Evolutionary conservation across 2,797 vertebrate species (phyloP).

Genomic region (Eidolon dupreanum): DNA sequence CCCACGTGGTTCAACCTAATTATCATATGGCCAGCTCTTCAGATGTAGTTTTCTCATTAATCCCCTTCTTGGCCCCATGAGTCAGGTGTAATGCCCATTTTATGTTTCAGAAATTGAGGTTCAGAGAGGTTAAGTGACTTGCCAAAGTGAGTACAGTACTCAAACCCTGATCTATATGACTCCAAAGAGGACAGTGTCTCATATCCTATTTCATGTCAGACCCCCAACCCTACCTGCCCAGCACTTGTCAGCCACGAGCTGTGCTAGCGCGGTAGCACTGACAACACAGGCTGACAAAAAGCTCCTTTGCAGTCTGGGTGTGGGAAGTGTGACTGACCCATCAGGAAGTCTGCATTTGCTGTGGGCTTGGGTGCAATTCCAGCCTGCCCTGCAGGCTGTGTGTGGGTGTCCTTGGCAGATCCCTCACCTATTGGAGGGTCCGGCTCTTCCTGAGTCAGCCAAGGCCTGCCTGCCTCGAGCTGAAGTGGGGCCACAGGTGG

Average conservation of each 20-base stretch:
- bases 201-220: background rate
- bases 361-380: background rate
- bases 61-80: background rate
- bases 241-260: rapidly evolving
- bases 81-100: background rate
- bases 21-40: background rate
- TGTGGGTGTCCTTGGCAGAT: background rate
- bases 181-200: background rate
- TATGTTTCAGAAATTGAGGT: constrained; percentile 31
- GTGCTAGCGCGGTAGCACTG: rapidly evolving
- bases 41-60: background rate
- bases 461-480: background rate
- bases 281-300: background rate
- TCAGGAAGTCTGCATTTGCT: background rate
- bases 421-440: background rate
- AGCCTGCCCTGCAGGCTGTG: background rate
- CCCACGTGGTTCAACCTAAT: background rate
- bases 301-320: background rate
- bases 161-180: background rate
- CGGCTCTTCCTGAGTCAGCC: background rate
- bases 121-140: background rate
- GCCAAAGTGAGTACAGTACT: background rate
- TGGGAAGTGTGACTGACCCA: too few species aligned
- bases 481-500: rapidly evolving
- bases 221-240: background rate